Conservation (phyloP, 2,888 invertebrate species). For the Adelphocoris suturalis region DNA sequence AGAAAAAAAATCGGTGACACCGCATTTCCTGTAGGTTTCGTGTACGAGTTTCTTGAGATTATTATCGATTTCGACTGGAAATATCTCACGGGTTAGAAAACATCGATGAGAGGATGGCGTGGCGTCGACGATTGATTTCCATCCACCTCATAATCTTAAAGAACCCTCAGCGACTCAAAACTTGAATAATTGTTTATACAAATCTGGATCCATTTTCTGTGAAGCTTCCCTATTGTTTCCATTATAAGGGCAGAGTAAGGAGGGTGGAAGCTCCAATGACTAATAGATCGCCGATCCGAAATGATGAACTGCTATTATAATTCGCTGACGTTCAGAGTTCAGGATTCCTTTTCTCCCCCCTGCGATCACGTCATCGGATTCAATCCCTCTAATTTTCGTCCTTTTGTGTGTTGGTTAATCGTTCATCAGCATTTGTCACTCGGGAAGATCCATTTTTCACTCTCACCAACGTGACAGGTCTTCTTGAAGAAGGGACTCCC, state of each 20-base stretch:
- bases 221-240: constrained; percentile 20
- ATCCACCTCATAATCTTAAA: constrained; percentile 15
- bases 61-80: neutral
- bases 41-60: constrained; percentile 34
- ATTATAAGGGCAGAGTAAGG: neutral
- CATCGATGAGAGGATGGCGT: neutral
- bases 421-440: constrained; percentile 32
- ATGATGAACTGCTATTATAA: constrained; percentile 39
- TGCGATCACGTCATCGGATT: constrained; percentile 37
- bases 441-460: constrained; percentile 23
- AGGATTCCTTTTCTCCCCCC: constrained; percentile 25
- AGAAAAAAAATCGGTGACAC: constrained; percentile 54
- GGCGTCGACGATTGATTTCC: neutral
- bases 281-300: constrained; percentile 35
- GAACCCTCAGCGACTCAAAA: neutral
- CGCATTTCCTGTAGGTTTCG: constrained; percentile 54
- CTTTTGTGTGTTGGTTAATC: constrained; percentile 30
- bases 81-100: neutral
- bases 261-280: constrained; percentile 3
- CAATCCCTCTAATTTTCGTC: constrained; percentile 35
- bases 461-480: neutral
- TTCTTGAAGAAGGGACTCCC: neutral
- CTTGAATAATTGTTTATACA: constrained; percentile 34
- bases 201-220: constrained; percentile 43
- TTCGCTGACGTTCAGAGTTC: constrained; percentile 37